Percentiles rank a stretch among this genome's conserved stretches.
Conservation (phyloP, 2,113 vertebrate species). For the Ursus arctos region DNA sequence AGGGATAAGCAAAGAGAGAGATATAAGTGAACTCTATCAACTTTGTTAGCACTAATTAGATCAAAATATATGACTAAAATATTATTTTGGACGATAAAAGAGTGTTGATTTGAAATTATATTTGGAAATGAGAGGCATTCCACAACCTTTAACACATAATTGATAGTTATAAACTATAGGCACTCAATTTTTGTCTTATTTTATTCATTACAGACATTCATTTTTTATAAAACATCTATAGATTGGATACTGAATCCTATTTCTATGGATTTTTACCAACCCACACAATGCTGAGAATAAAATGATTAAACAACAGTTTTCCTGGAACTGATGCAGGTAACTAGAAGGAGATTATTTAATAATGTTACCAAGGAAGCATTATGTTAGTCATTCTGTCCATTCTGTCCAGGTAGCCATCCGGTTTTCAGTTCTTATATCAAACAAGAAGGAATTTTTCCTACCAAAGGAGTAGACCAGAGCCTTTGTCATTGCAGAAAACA, state of each 20-base stretch:
- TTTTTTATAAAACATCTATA: neutral
- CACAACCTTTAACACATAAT: conserved; percentile 26
- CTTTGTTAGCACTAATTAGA: neutral
- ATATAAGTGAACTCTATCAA: neutral
- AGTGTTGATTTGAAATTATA: neutral
- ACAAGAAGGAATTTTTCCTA: conserved; percentile 12
- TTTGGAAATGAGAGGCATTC: neutral
- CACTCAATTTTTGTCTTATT: conserved; percentile 15
- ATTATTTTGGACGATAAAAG: neutral
- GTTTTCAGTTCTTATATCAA: neutral
- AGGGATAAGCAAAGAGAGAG: neutral
- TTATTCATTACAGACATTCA: neutral
- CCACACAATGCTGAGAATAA: neutral
- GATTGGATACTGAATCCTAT: neutral
- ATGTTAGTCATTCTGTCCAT: neutral
- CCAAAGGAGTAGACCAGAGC: neutral
- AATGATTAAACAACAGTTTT: neutral
- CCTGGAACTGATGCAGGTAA: neutral
- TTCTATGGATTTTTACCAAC: neutral
- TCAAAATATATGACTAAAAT: neutral
- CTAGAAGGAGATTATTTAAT: neutral
- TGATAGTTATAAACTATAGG: neutral
- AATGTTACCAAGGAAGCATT: neutral
- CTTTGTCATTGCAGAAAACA: neutral
- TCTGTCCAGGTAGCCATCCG: neutral